Evolutionary conservation across 92 coral and sea anemone genomes (phyloP), one percentile per base, ranked within the genome.

Genomic region (Heteractis magnifica): DNA sequence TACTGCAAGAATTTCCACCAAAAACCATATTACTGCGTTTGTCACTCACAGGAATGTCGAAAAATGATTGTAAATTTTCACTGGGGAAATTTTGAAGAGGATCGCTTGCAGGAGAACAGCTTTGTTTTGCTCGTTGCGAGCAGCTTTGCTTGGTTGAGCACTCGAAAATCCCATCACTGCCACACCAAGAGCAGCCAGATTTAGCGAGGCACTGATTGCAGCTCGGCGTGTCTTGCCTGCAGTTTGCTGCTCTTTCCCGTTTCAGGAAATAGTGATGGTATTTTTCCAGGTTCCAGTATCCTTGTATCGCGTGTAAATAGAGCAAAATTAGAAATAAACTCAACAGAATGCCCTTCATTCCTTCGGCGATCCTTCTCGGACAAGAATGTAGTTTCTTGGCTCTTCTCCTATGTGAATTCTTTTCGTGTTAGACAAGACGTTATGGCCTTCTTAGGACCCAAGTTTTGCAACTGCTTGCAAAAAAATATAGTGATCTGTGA

Each of bases 131-230:
- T 51, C 41, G 48, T 70, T 11, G 52, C 5, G 77, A 23, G 52
- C 84, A 81, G 49, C 26, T 58, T 49, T 41, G 53, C 21, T 52
- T 49, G 34, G 64, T 48, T 6, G 65, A 14, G n/a, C 84, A 81
- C 52, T 81, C n/a, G 55, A 26, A 13, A 52, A 50, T 62, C 15
- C 52, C 41, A n/a, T 58, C 84, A 23, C 12, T 21, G 13, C 65
- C 72, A 49, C 84, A 81, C 84, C 84, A 81, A 18, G 84, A 49
- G 51, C 84, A 81, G 6, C 56, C 56, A 10, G 62, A 14, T 44
- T 48, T 50, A 51, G 49, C 34, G 10, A 81, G 65, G 64, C 84
- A 81, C 10, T 81, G 77, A 4, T 68, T 52, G 51, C 84, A 81
- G 58, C 71, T 19, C 19, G 84, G 84, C n/a, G 84, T 81, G 4